Evolutionary conservation across 2,113 vertebrate genomes (phyloP).

Genomic region (Leuciscus idus): DNA sequence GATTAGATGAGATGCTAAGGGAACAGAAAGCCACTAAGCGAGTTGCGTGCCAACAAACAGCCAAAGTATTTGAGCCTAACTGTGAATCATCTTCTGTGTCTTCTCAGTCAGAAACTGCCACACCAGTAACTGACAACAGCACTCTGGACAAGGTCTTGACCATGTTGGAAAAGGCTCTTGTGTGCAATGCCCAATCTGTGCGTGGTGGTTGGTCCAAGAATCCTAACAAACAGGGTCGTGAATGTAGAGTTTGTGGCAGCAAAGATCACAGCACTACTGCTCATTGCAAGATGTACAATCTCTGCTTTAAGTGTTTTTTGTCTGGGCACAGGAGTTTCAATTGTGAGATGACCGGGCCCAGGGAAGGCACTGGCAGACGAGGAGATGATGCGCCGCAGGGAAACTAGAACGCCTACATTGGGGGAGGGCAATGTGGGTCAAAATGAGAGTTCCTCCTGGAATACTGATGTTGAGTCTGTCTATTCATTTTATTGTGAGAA

Average conservation of each 20-base stretch:
- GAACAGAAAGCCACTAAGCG: not conserved
- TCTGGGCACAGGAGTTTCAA: not conserved
- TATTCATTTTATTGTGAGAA: not conserved
- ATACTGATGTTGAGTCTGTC: not conserved
- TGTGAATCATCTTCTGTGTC: no score
- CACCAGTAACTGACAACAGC: no score
- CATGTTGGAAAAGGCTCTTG: not conserved
- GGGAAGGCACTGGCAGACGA: not conserved
- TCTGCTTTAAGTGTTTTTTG: not conserved
- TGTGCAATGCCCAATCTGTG: not conserved
- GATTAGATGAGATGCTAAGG: not conserved
- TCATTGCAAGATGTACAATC: not conserved
- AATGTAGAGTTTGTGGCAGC: not conserved
- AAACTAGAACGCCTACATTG: slow-evolving; percentile 28
- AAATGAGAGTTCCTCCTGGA: not conserved
- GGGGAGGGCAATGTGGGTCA: slow-evolving; percentile 32
- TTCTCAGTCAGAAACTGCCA: no score
- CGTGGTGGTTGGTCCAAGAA: not conserved
- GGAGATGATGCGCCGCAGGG: not conserved
- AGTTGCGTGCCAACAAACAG: not conserved
- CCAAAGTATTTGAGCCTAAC: not conserved
- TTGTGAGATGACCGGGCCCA: not conserved
- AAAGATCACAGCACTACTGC: slow-evolving; percentile 1
- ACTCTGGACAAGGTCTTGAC: not conserved
- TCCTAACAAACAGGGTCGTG: not conserved